phyloP scores from a whole-genome alignment of 2,797 vertebrate genomes.

The Pangasius larnaudii region DNA sequence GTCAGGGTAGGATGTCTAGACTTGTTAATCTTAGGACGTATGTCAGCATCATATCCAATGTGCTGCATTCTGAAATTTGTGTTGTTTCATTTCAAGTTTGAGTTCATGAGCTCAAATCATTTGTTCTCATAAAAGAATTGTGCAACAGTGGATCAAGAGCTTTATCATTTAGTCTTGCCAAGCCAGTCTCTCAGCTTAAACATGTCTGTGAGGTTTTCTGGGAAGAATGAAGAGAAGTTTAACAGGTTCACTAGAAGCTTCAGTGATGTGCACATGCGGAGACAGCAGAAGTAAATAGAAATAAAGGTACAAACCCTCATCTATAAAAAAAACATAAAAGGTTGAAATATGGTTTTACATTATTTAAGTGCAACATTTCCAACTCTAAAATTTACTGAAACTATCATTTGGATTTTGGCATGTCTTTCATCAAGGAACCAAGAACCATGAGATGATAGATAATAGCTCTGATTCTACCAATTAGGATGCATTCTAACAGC shows the following conservation, averaged over 20 bases:
- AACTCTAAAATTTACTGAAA: background rate
- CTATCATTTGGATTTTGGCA: background rate
- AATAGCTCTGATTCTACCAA: background rate
- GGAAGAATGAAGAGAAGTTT: background rate
- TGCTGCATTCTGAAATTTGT: background rate
- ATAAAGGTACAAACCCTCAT: background rate
- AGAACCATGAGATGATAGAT: background rate
- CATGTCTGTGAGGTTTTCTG: slow-evolving; percentile 13
- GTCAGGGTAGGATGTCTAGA: slow-evolving; percentile 20
- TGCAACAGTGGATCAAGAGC: slow-evolving; percentile 18
- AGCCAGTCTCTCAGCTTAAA: background rate
- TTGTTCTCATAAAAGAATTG: slow-evolving; percentile 14
- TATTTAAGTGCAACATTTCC: background rate
- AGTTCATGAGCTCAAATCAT: background rate
- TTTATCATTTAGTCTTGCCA: slow-evolving; percentile 12
- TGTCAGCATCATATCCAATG: background rate
- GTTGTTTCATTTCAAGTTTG: background rate
- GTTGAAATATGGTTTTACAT: background rate
- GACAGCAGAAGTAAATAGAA: background rate
- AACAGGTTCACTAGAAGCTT: background rate
- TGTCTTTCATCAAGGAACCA: background rate
- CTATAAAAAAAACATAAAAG: background rate
- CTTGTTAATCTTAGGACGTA: slow-evolving; percentile 23
- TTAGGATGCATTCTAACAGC: background rate
- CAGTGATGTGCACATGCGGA: background rate